phyloP scores from a whole-genome alignment of 1,140 invertebrate genomes.

The Drosophila bocki region DNA sequence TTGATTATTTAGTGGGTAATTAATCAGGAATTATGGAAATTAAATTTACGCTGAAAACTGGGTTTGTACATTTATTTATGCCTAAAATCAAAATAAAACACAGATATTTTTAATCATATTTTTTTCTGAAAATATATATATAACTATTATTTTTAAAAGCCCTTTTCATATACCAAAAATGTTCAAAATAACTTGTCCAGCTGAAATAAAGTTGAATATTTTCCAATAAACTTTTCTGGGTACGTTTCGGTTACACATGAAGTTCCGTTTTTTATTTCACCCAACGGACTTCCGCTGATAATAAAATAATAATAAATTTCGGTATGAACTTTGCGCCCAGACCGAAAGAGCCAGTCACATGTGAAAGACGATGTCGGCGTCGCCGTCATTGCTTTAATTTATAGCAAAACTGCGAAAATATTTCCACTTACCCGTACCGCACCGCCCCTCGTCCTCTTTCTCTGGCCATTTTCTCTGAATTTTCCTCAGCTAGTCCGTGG shows the following conservation, averaged over 20 bases:
- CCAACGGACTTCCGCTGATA: constrained; percentile 50
- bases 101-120: too few species aligned
- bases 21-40: neutral
- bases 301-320: constrained; percentile 77
- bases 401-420: constrained; percentile 67
- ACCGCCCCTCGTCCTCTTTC: neutral
- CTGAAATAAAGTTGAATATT: neutral
- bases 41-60: too few species aligned
- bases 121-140: neutral
- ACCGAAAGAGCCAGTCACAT: constrained; percentile 51
- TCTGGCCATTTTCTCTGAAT: constrained; percentile 21
- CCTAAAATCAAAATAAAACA: neutral
- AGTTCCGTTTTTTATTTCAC: constrained; percentile 23
- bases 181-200: neutral
- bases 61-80: too few species aligned
- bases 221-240: constrained; percentile 10
- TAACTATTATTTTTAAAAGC: neutral
- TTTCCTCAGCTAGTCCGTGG: constrained; percentile 26
- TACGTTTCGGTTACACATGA: constrained; percentile 16
- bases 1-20: neutral
- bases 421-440: constrained; percentile 31
- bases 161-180: neutral
- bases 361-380: constrained; percentile 54
- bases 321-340: constrained; percentile 56
- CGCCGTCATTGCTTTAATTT: constrained; percentile 67